Conservation (phyloP, 2,888 invertebrate genomes). For the Carterocephalus palaemon region DNA sequence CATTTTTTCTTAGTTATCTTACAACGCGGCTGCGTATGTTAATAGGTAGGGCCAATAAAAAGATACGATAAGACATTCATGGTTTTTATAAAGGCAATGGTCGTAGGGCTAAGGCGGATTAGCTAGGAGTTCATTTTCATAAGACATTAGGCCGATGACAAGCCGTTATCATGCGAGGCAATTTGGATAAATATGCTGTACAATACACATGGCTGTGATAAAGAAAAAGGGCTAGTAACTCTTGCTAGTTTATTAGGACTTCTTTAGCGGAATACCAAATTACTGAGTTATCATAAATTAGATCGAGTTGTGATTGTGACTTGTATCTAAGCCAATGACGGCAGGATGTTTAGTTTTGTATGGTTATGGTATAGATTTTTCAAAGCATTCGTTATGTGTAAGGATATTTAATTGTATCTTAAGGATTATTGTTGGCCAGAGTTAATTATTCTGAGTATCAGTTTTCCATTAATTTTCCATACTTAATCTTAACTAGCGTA, state of each 20-base stretch:
- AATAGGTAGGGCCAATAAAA: slow-evolving; percentile 58
- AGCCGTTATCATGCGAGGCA: slow-evolving; percentile 13
- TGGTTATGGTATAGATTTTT: too few species aligned
- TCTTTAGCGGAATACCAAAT: slow-evolving; percentile 23
- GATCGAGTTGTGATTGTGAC: too few species aligned
- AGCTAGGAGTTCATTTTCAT: slow-evolving; percentile 19
- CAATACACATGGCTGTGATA: slow-evolving; percentile 12
- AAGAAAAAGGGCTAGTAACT: slow-evolving; percentile 17
- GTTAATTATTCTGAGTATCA: too few species aligned
- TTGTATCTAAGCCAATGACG: too few species aligned
- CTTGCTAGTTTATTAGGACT: slow-evolving; percentile 19
- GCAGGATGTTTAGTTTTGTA: too few species aligned
- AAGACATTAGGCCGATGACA: slow-evolving; percentile 24
- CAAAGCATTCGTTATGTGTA: too few species aligned
- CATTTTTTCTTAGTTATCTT: slow-evolving; percentile 61
- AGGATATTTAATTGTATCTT: too few species aligned
- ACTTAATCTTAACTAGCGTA: too few species aligned
- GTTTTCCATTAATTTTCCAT: too few species aligned
- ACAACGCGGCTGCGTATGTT: slow-evolving; percentile 41
- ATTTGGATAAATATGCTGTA: slow-evolving; percentile 13
- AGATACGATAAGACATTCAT: slow-evolving; percentile 42
- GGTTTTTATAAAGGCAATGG: slow-evolving; percentile 33
- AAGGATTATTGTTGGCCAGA: too few species aligned
- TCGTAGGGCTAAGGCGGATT: slow-evolving; percentile 27
- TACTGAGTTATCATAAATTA: slow-evolving; percentile 7